Base-by-base conservation (phyloP, 1,140 invertebrate species). In the Notospermus geniculatus region DNA sequence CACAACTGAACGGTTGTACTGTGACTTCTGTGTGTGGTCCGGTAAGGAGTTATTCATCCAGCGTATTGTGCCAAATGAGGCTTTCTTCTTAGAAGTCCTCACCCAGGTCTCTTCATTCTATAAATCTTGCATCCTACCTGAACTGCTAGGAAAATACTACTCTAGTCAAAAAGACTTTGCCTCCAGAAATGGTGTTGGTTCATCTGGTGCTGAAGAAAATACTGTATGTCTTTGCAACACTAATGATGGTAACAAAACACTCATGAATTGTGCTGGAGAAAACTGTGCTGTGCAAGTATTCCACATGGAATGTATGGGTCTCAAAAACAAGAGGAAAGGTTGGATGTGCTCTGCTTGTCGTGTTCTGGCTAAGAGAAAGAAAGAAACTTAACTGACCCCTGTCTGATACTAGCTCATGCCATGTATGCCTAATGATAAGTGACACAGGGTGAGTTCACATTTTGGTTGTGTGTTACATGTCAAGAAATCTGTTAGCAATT, bases 21-120 rank as follows among this genome's bases (percentile, higher is more conserved):
- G 62, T 61, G 57, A 64, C 54, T 67, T 67, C 60, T 57, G 59
- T 22, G 29, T 61, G 19, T 65, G 43, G 54, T 28, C 59, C 5
- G 19, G 45, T 15, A 57, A 61, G 28, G 57, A 46, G n/a, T 46
- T 59, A 2, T 23, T 7, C 23, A 28, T 60, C 2, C 36, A 66
- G 27, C 32, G 45, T 1, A 50, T 66, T 27, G 11, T 27, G 30
- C 25, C 9, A n/a, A 30, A 52, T 39, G 28, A 17, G 15, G 54
- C 22, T 5, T 56, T 56, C 30, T 29, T 11, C 11, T 7, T 17
- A 5, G 5, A 27, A 29, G 17, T 29, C 5, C 5, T 56, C 11
- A 29, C 7, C 29, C 11, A 29, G 5, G 19, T 11, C 22, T 15
- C 11, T 17, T 28, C 7, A 13, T 15, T 56, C 22, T 56, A 27